A percentile compares a stretch with the other conserved stretches of the same genome.
Evolutionary conservation across 2,113 vertebrate species (phyloP).

Genomic region (Litocranius walleri): DNA sequence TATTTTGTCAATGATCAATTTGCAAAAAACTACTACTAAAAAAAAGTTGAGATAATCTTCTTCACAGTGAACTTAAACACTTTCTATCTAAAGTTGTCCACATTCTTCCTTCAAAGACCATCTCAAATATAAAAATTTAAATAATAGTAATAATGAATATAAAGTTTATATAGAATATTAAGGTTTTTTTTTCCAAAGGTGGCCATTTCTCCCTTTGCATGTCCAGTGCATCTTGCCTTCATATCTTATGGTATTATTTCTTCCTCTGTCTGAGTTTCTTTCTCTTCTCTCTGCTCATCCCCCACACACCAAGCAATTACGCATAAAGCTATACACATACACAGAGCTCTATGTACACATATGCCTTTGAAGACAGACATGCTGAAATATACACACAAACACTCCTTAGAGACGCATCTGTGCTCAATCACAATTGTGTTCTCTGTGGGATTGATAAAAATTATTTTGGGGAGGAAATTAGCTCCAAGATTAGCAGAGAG

Average conservation of each 20-base stretch:
- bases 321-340: accelerated
- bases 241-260: not conserved
- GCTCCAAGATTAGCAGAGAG: not conserved
- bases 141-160: not conserved
- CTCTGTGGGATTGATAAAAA: not conserved
- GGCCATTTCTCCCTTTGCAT: not conserved
- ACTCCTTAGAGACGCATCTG: not conserved
- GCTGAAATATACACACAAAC: no score
- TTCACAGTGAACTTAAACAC: not conserved
- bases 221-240: not conserved
- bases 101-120: not conserved
- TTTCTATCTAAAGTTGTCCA: not conserved
- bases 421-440: not conserved
- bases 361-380: not conserved
- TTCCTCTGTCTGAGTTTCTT: not conserved
- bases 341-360: accelerated
- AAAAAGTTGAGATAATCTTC: not conserved
- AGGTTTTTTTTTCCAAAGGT: not conserved
- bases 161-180: not conserved
- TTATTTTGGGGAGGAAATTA: not conserved
- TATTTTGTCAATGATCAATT: not conserved
- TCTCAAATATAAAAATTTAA: not conserved
- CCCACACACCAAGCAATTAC: not conserved
- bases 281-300: not conserved
- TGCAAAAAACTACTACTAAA: not conserved